phyloP scores from a whole-genome alignment of 2,113 vertebrate genomes.

The Chaetura pelagica region DNA sequence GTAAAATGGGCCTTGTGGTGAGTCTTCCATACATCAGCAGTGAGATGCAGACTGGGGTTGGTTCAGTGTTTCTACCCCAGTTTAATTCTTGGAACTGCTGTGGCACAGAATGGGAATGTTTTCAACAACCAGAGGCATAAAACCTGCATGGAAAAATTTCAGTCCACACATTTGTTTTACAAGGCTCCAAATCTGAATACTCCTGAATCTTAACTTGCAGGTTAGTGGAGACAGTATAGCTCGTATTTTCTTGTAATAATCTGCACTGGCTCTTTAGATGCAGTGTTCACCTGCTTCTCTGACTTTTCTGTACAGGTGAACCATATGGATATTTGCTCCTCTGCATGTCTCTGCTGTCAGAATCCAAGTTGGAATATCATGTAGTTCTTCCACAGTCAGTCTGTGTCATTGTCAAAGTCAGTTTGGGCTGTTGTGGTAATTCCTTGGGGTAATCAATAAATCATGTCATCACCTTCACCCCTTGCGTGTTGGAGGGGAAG shows the following conservation, averaged over 20 bases:
- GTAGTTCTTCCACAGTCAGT: conserved; percentile 70
- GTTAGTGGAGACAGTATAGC: background rate
- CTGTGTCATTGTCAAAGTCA: conserved; percentile 80
- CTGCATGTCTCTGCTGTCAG: conserved; percentile 29
- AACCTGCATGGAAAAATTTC: background rate
- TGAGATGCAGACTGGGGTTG: background rate
- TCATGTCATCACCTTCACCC: conserved; percentile 79
- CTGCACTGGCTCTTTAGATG: background rate
- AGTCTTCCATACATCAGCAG: background rate
- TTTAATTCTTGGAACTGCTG: background rate
- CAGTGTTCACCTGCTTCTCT: background rate
- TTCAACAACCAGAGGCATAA: background rate
- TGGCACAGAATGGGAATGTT: background rate
- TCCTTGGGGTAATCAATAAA: conserved; percentile 82
- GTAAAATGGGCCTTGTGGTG: background rate
- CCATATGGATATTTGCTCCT: background rate
- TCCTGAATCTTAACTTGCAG: background rate
- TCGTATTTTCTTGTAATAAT: background rate
- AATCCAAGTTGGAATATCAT: conserved; percentile 43
- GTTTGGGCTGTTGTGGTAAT: conserved; percentile 64
- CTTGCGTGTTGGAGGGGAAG: conserved; percentile 1
- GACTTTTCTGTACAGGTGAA: conserved; percentile 22
- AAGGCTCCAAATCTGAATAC: background rate
- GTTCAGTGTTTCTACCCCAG: background rate
- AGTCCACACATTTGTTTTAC: background rate